Base-by-base conservation (phyloP, 2,113 vertebrate species). In the Conger conger region DNA sequence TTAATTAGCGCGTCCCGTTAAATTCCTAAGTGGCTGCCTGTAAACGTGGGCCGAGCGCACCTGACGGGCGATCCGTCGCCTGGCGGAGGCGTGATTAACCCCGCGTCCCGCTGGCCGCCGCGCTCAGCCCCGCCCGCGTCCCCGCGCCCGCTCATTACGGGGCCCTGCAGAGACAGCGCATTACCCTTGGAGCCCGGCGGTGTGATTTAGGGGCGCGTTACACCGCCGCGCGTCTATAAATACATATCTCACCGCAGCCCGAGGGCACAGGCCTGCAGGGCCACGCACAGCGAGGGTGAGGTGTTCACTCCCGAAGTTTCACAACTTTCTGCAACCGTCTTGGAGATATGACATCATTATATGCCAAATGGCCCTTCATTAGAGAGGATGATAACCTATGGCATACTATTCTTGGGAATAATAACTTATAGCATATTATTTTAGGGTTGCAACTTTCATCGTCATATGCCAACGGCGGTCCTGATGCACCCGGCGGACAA, bases 1-100 rank as follows among this genome's bases (percentile, higher is more conserved):
- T n/a, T n/a, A n/a, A 89, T 91, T 90, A 88, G 86, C 81, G 83
- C 27, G 68, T 73, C 68, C n/a, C n/a, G 33, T 73, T 73, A 73
- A n/a, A 73, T 73, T 73, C 68, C 15, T 73, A 33, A 73, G n/a
- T 33, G n/a, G 68, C 68, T 73, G n/a, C n/a, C 33, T 73, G 15
- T 73, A 73, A 73, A 33, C 33, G 68, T 68, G 45, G n/a, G 27
- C 11, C 9, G n/a, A 73, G 27, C 27, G 13, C n/a, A 0, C n/a
- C 27, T 30, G 33, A 73, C 27, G 13, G 68, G 7, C 27, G 6
- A 15, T 33, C 2, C 23, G 13, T 33, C 13, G 33, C 68, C 68
- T n/a, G 30, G 5, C 30, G 33, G 33, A 73, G 1, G 11, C 33
- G 33, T 73, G 9, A 33, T 73, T 73, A 33, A 73, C 68, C 6